Percentiles rank a stretch among this genome's conserved stretches.
Evolutionary conservation across 37 sponge, comb jelly and placozoan species (phyloP).

Genomic region (Crambe crambe): DNA sequence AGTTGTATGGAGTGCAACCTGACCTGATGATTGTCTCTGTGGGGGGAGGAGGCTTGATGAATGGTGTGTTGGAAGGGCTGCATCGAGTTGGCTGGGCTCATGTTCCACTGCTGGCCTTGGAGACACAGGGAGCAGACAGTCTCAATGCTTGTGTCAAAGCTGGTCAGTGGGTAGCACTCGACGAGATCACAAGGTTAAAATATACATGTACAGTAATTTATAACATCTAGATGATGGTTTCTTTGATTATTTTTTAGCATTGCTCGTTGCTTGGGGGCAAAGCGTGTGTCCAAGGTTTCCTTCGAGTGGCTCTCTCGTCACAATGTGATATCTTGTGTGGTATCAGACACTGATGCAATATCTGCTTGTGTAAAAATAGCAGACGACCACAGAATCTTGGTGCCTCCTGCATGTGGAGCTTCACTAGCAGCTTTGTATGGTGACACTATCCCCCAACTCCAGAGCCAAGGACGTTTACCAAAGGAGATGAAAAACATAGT

Average conservation of each 20-base stretch:
- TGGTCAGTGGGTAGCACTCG: conserved; percentile 61
- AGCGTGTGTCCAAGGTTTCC: conserved; percentile 61
- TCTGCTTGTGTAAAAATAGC: conserved; percentile 78
- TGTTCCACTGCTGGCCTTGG: conserved; percentile 91
- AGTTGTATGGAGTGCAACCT: conserved; percentile 47
- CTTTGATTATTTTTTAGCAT: conserved; percentile 35
- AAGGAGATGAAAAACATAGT: conserved; percentile 32
- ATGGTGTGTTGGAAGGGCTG: conserved; percentile 87
- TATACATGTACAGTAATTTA: not conserved
- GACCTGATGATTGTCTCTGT: conserved; percentile 82
- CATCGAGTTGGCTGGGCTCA: conserved; percentile 76
- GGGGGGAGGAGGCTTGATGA: conserved; percentile 93
- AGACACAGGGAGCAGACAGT: conserved; percentile 88
- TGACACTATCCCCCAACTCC: conserved; percentile 30
- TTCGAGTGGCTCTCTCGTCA: conserved; percentile 60
- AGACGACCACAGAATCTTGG: conserved; percentile 87
- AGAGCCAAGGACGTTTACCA: conserved; percentile 58
- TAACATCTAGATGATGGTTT: not conserved
- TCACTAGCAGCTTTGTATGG: conserved; percentile 83
- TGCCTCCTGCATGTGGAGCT: conserved; percentile 95
- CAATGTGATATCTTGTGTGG: conserved; percentile 51
- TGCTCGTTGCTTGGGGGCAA: conserved; percentile 86
- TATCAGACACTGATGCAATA: conserved; percentile 80
- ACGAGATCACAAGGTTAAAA: conserved; percentile 80
- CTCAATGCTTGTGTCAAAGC: conserved; percentile 70